These are phyloP conservation scores for Mustelus asterias DNA, from an alignment of 2,113 vertebrate genomes.

Conservation along the genomic window DNA sequence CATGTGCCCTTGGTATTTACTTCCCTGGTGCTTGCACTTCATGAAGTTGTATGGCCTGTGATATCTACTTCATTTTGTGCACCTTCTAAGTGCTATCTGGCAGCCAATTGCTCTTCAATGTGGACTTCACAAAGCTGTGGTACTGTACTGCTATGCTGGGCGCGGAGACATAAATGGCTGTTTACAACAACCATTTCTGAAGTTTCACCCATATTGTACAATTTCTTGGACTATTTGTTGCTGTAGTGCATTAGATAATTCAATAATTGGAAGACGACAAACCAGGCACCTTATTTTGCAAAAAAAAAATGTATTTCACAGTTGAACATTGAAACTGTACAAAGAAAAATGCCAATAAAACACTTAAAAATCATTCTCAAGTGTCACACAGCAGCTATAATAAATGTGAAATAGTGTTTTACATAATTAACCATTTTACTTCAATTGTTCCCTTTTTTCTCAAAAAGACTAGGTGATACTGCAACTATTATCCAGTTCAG, in stretches of 20 bases:
- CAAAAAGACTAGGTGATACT: conserved; percentile 5
- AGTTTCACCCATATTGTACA: neutral
- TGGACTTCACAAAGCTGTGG: neutral
- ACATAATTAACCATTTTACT: conserved; percentile 35
- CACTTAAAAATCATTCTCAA: conserved; percentile 43
- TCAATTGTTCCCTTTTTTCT: conserved; percentile 42
- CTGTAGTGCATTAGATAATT: neutral
- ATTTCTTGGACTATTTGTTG: neutral
- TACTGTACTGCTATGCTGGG: neutral
- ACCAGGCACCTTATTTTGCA: conserved; percentile 43
- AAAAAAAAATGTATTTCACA: conserved; percentile 43
- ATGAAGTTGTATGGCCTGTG: neutral
- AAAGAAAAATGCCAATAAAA: conserved; percentile 46
- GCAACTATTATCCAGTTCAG: conserved; percentile 17
- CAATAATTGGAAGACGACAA: neutral
- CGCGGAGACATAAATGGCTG: neutral
- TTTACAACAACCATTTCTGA: neutral
- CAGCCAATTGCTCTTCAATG: neutral
- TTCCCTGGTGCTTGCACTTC: neutral
- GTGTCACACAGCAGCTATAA: conserved; percentile 52
- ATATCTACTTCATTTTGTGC: neutral
- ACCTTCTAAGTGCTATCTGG: neutral
- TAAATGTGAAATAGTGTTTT: conserved; percentile 52
- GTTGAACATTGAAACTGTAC: conserved; percentile 50
- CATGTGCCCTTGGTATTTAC: neutral